Conservation (phyloP, 2,113 vertebrate genomes). For the Cavia porcellus region DNA sequence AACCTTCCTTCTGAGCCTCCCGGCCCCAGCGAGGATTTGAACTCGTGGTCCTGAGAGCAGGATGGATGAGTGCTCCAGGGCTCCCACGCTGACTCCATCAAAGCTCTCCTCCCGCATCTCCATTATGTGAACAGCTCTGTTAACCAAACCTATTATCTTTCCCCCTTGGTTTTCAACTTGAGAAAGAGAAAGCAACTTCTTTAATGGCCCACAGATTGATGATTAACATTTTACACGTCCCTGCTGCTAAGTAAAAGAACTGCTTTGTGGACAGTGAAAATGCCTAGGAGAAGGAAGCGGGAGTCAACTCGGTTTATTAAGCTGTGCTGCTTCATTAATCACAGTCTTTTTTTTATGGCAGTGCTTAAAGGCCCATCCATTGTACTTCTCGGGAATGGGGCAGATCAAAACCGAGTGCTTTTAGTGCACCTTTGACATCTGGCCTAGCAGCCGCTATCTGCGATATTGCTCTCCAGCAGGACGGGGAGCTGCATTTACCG, state of each 20-base stretch:
- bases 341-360: constrained; percentile 88
- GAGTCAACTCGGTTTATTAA: constrained; percentile 90
- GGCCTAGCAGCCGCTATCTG: constrained; percentile 90
- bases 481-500: constrained; percentile 87
- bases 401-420: constrained; percentile 89
- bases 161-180: constrained; percentile 89
- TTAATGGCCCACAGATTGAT: constrained; percentile 91
- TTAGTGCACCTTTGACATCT: constrained; percentile 92
- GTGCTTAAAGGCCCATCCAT: constrained; percentile 89
- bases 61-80: constrained; percentile 80
- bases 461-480: constrained; percentile 88
- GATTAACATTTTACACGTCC: constrained; percentile 92
- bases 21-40: constrained; percentile 79
- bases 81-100: constrained; percentile 86
- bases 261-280: constrained; percentile 91
- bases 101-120: constrained; percentile 85
- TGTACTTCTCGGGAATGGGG: constrained; percentile 86
- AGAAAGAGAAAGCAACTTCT: constrained; percentile 90
- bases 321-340: constrained; percentile 90
- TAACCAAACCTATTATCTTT: constrained; percentile 91
- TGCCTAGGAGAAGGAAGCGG: constrained; percentile 86
- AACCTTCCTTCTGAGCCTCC: constrained; percentile 66
- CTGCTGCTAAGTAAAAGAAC: constrained; percentile 90
- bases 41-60: constrained; percentile 82
- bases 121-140: constrained; percentile 89